Evolutionary conservation across 2,797 vertebrate genomes (phyloP).

Genomic region (Nannoperca australis): DNA sequence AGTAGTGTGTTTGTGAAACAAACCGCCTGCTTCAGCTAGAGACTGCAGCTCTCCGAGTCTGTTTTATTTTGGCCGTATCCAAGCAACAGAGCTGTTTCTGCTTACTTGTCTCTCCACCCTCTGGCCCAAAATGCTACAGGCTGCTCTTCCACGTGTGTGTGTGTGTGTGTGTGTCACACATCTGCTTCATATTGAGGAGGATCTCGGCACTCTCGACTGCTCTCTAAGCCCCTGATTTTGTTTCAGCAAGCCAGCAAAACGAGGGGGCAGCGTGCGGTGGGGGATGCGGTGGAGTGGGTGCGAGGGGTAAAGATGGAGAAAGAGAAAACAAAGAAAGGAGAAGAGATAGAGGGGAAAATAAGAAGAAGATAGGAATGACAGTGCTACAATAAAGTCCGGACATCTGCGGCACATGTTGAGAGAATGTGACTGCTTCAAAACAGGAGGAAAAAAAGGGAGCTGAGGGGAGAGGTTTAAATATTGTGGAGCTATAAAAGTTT

Average conservation of each 20-base stretch:
- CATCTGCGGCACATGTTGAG: slow-evolving; percentile 69
- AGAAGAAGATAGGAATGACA: slow-evolving; percentile 32
- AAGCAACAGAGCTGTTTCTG: slow-evolving; percentile 94
- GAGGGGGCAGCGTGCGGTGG: slow-evolving; percentile 33
- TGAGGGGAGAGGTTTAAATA: slow-evolving; percentile 53
- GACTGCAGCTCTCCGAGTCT: slow-evolving; percentile 83
- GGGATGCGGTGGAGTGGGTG: slow-evolving; percentile 43
- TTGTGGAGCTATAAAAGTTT: slow-evolving; percentile 70
- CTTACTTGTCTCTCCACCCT: slow-evolving; percentile 90
- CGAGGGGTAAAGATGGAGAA: slow-evolving; percentile 58
- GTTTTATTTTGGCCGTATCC: slow-evolving; percentile 93
- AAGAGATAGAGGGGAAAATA: slow-evolving; percentile 24
- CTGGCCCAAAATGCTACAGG: slow-evolving; percentile 90
- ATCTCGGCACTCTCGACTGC: slow-evolving; percentile 83
- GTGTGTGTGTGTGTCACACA: slow-evolving; percentile 86
- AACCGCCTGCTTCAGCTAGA: slow-evolving; percentile 84
- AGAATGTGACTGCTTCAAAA: slow-evolving; percentile 68
- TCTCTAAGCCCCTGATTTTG: slow-evolving; percentile 81
- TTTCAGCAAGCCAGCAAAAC: slow-evolving; percentile 63
- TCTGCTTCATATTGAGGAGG: slow-evolving; percentile 93
- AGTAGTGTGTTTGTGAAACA: slow-evolving; percentile 64
- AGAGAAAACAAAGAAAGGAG: slow-evolving; percentile 49
- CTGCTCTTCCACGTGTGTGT: slow-evolving; percentile 88
- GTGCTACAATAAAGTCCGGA: slow-evolving; percentile 37
- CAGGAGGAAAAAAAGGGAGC: slow-evolving; percentile 14